Evolutionary conservation across 2,113 vertebrate genomes (phyloP).

Genomic region (Ictalurus furcatus): DNA sequence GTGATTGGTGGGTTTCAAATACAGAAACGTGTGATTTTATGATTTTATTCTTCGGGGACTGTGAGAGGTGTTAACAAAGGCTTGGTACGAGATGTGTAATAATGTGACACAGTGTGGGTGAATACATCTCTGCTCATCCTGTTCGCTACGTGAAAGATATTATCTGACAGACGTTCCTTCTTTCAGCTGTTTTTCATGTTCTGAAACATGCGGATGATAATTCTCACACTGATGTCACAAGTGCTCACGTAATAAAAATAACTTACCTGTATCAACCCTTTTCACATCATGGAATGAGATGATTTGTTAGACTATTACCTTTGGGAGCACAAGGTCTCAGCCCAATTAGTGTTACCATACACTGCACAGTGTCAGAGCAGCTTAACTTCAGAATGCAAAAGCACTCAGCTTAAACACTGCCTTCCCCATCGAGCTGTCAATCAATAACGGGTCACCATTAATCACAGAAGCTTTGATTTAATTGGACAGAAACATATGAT

Average conservation of each 20-base stretch:
- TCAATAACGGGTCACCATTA: conserved; percentile 34
- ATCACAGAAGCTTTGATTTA: conserved; percentile 47
- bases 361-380: conserved; percentile 12
- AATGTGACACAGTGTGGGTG: neutral
- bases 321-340: conserved; percentile 24
- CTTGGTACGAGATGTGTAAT: neutral
- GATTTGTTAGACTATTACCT: neutral
- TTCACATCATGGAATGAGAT: conserved; percentile 9
- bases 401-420: neutral
- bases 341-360: conserved; percentile 18
- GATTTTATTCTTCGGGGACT: neutral
- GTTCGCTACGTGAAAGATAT: neutral
- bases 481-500: conserved; percentile 42
- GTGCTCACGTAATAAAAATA: conserved; percentile 1
- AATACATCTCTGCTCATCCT: neutral
- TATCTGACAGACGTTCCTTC: neutral
- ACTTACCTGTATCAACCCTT: neutral
- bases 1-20: neutral
- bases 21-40: neutral
- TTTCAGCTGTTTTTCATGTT: neutral
- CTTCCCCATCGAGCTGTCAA: neutral
- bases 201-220: neutral
- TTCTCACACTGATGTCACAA: neutral
- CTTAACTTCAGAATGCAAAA: neutral
- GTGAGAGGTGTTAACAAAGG: neutral